These are phyloP conservation scores for Trilocha varians DNA, from an alignment of 2,888 invertebrate species.

Conservation along the genomic window DNA sequence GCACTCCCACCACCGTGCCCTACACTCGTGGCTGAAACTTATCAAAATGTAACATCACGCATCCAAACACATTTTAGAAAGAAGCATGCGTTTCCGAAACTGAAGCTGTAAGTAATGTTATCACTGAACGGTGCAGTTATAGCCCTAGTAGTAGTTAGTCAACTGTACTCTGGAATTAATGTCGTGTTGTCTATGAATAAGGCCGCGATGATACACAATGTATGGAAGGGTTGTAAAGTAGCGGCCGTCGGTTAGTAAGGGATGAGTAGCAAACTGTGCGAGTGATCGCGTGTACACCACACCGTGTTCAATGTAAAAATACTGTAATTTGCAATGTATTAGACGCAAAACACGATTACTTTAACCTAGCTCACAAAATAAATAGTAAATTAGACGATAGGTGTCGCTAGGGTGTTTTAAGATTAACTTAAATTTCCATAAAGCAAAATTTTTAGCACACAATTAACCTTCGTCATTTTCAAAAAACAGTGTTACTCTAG, in stretches of 20 bases:
- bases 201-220: no score
- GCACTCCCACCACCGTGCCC: conserved; percentile 4
- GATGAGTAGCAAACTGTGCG: conserved; percentile 62
- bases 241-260: conserved; percentile 61
- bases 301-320: conserved; percentile 50
- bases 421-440: no score
- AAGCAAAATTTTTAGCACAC: no score
- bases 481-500: no score
- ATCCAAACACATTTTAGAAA: background rate
- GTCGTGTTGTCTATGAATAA: background rate
- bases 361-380: no score
- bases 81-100: background rate
- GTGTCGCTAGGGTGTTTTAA: background rate
- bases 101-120: background rate
- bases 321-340: conserved; percentile 11
- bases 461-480: no score
- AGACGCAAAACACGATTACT: no score
- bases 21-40: background rate
- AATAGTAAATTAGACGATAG: no score
- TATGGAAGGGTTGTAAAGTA: conserved; percentile 37
- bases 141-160: background rate
- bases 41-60: conserved; percentile 1
- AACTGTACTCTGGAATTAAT: background rate
- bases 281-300: conserved; percentile 68
- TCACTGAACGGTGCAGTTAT: background rate